Base-by-base conservation (phyloP, 2,113 vertebrate species). In the Dicentrarchus labrax region DNA sequence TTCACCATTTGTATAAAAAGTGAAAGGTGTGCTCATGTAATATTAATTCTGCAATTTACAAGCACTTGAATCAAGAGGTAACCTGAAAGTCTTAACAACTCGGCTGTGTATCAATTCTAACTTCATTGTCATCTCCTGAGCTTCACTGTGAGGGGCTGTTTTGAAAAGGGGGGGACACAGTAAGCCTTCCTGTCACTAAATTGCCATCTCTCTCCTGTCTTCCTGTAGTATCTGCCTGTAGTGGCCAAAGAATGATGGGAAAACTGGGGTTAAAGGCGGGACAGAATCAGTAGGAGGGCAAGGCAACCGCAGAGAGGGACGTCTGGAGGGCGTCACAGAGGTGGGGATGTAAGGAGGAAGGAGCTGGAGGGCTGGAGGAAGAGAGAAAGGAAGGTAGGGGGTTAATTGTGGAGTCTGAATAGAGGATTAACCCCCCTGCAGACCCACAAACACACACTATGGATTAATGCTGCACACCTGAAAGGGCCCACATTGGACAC, bases 391-490 rank as follows among this genome's bases (percentile, higher is more conserved):
- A 57, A 72, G 70, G 86, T 47, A 78, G 86, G 83, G 86, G 83
- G 86, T 86, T 88, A 86, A 88, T 66, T 39, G 38, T 50, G 6
- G 50, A 45, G 66, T 78, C 66, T 78, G 69, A 75, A 78, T 64
- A 50, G 39, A 47, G 71, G 84, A 78, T 88, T 84, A 82, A 48
- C 77, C 77, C 69, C 71, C 74, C 51, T 45, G 24, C 51, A 73
- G 56, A 76, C 43, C 7, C 66, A 72, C 65, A 50, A 50, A 79
- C 53, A 66, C 59, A 54, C 19, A 4, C 64, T 13, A 47, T 57
- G 67, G 71, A 76, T 76, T 78, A 68, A 64, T 21, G 53, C n/a
- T 84, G 78, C 81, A 70, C 86, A 87, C 74, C 90, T 84, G 77
- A 83, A 81, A 70, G 22, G 4, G n/a, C 21, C 43, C 36, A 53